Evolutionary conservation across 2,113 vertebrate species (phyloP), one percentile per base, ranked within the genome.

Genomic region (Centropristis striata): DNA sequence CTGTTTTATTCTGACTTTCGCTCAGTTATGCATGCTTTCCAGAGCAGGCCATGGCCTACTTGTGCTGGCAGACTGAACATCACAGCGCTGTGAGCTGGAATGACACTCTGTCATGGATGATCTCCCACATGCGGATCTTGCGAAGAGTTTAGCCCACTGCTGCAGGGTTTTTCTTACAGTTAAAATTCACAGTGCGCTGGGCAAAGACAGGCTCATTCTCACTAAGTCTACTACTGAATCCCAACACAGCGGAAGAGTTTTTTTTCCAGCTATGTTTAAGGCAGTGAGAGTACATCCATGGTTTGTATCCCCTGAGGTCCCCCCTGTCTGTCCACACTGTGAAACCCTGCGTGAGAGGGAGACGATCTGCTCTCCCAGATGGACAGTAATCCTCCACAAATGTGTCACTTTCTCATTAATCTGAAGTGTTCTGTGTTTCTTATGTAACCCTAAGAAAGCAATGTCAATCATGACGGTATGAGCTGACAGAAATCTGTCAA

Each of bases 61-160:
- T 94, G 90, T 88, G 90, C 81, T 75, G 86, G 86, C 89, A 92
- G 88, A 90, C 86, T 84, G 81, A 92, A 89, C 86, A 91, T 88
- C 90, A 88, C 89, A 88, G 92, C 36, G 84, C 90, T 91, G 85
- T 91, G 93, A 93, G 90, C 81, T 88, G 88, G 86, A 91, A 92
- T 92, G 92, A 93, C 91, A 92, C 86, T 88, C 91, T 90, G 92
- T 92, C 93, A 93, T 87, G 90, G 90, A 86, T 92, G 89, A 93
- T 89, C 75, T 90, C 85, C 88, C 84, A 82, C 83, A 91, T 75
- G 88, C 75, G 23, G 67, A 84, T 92, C 85, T 81, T 66, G 73
- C 63, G 85, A 55, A 80, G 86, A 87, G 64, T 91, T 84, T 71
- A 71, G 81, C 71, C 67, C 68, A 69, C 63, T 75, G 86, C 89